Conservation (phyloP, 2,888 invertebrate genomes). For the Linnaemya tessellans region DNA sequence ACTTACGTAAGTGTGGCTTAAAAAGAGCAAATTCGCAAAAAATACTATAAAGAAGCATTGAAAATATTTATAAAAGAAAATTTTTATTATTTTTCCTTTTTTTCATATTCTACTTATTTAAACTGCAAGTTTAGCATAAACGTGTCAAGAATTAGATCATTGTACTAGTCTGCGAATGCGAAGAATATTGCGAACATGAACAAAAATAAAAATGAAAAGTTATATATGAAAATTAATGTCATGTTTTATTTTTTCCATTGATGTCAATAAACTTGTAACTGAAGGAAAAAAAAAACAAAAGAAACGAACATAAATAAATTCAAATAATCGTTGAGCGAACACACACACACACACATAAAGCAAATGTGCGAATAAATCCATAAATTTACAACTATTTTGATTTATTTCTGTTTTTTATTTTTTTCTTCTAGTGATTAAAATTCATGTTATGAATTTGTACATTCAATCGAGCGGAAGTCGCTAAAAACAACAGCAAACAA, state of each 20-base stretch:
- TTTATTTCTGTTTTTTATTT: constrained; percentile 17
- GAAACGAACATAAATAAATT: constrained; percentile 28
- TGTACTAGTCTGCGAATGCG: constrained; percentile 10
- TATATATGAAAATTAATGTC: constrained; percentile 57
- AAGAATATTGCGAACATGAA: constrained; percentile 21
- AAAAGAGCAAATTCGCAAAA: constrained; percentile 11
- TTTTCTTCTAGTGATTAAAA: constrained; percentile 30
- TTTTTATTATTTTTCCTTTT: constrained; percentile 15
- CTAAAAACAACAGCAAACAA: constrained; percentile 36
- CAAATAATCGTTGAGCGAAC: constrained; percentile 23
- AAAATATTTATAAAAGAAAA: constrained; percentile 59
- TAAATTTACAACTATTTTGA: constrained; percentile 43
- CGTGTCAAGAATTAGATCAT: constrained; percentile 66
- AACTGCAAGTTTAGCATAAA: constrained; percentile 66
- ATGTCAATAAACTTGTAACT: constrained; percentile 66
- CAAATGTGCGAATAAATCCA: constrained; percentile 47
- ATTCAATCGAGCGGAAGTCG: constrained; percentile 55
- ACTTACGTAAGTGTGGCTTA: constrained; percentile 44
- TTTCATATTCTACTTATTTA: constrained; percentile 43
- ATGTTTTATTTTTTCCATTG: constrained; percentile 47
- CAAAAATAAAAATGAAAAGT: constrained; percentile 33
- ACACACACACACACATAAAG: background rate
- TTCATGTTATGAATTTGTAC: constrained; percentile 52
- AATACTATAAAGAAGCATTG: constrained; percentile 22
- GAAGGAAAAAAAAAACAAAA: constrained; percentile 17